phyloP scores from a whole-genome alignment of 1,140 invertebrate genomes.

The Myzus persicae region DNA sequence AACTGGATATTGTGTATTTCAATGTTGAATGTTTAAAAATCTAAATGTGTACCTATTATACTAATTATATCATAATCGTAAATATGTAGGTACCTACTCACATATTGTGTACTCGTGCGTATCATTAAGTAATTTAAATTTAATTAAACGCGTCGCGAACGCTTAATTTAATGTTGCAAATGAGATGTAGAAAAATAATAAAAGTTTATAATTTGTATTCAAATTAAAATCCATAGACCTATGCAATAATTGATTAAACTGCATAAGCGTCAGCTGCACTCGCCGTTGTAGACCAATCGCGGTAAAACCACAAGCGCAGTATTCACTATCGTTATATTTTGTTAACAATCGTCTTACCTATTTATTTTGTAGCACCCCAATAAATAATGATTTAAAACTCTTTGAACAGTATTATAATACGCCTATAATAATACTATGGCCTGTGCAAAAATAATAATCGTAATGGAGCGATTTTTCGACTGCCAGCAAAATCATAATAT shows the following conservation, averaged over 20 bases:
- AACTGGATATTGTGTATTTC: neutral
- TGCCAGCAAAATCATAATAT: neutral
- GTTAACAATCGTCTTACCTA: too few relatives aligned
- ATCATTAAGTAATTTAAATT: conserved; percentile 1
- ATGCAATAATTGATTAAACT: neutral
- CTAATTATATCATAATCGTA: neutral
- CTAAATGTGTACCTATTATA: neutral
- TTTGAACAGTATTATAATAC: neutral
- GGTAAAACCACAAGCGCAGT: too few relatives aligned
- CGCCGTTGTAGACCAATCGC: neutral
- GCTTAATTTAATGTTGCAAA: neutral
- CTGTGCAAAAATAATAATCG: neutral
- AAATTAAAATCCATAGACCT: neutral
- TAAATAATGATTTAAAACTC: neutral
- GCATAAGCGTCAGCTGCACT: neutral
- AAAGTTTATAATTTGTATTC: neutral
- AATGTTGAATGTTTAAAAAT: neutral
- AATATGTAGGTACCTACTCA: too few relatives aligned
- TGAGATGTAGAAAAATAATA: neutral
- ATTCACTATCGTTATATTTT: neutral
- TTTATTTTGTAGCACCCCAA: neutral
- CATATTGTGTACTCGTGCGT: neutral
- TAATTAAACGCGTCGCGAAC: neutral
- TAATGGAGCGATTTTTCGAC: neutral
- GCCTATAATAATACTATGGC: neutral